Conservation (phyloP, 1,140 invertebrate species). For the Oppia nitens region DNA sequence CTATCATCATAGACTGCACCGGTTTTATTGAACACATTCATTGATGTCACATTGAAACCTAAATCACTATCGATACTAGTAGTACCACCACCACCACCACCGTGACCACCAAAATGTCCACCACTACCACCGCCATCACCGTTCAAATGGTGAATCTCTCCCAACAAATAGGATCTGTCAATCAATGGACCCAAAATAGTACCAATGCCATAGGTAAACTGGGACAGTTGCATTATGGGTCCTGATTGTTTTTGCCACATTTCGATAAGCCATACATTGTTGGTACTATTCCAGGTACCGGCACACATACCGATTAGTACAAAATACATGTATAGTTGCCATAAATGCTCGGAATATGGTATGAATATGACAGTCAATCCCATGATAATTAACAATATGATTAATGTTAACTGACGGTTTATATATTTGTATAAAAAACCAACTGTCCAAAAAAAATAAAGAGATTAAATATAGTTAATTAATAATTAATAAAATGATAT, state of each 20-base stretch:
- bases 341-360: neutral
- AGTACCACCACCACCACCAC: too few species aligned
- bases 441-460: neutral
- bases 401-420: neutral
- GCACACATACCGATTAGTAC: neutral
- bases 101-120: too few species aligned
- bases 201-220: constrained; percentile 4
- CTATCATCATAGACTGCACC: too few species aligned
- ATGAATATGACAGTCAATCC: neutral
- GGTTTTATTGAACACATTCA: too few species aligned
- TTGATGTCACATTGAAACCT: neutral
- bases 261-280: constrained; percentile 8
- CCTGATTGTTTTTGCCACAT: neutral
- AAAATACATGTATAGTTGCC: neutral
- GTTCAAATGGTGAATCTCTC: neutral
- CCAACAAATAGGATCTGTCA: neutral
- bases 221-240: neutral
- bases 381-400: neutral
- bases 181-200: constrained; percentile 6
- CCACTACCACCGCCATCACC: too few species aligned
- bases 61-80: neutral
- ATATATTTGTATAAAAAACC: neutral
- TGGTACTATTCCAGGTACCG: neutral
- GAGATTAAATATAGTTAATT: neutral
- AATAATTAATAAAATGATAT: neutral